Conservation (phyloP, 2,888 invertebrate genomes). For the Scaptomyza cyrtandrae region DNA sequence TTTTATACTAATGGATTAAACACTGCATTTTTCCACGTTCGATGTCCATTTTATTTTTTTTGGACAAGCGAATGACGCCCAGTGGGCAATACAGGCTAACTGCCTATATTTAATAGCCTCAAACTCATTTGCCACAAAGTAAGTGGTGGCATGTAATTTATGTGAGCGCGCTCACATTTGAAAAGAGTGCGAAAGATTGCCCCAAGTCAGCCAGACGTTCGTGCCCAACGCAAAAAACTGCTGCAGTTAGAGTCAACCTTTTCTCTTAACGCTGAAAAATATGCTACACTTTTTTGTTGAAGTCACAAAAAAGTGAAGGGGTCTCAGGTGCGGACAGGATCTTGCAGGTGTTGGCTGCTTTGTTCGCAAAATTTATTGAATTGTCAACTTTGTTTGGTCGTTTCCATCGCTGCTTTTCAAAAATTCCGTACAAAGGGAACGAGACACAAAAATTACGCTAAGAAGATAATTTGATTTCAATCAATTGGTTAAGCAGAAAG, state of each 20-base stretch:
- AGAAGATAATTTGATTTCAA: slow-evolving; percentile 25
- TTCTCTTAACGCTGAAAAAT: slow-evolving; percentile 19
- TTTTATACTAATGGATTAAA: slow-evolving; percentile 65
- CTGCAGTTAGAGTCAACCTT: slow-evolving; percentile 28
- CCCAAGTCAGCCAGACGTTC: slow-evolving; percentile 29
- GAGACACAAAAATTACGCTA: slow-evolving; percentile 4
- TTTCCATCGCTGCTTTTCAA: slow-evolving; percentile 5
- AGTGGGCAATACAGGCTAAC: slow-evolving; percentile 1
- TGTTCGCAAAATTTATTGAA: slow-evolving; percentile 39
- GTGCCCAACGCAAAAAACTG: slow-evolving; percentile 1
- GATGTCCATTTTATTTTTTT: slow-evolving; percentile 63
- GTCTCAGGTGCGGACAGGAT: neutral
- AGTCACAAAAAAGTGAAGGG: neutral
- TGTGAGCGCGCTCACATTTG: slow-evolving; percentile 47
- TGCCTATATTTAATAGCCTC: slow-evolving; percentile 45
- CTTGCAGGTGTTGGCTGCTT: slow-evolving; percentile 16
- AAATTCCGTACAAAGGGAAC: slow-evolving; percentile 12
- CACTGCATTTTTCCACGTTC: slow-evolving; percentile 52
- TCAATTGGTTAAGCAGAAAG: slow-evolving; percentile 14
- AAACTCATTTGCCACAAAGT: slow-evolving; percentile 60
- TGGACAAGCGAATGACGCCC: slow-evolving; percentile 7
- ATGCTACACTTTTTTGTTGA: slow-evolving; percentile 25
- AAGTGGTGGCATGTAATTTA: slow-evolving; percentile 75
- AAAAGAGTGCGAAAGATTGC: slow-evolving; percentile 62
- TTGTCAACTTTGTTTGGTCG: slow-evolving; percentile 34